Evolutionary conservation across 1,140 invertebrate genomes (phyloP), one percentile per base, ranked within the genome.

Genomic region (Chironomus tepperi): DNA sequence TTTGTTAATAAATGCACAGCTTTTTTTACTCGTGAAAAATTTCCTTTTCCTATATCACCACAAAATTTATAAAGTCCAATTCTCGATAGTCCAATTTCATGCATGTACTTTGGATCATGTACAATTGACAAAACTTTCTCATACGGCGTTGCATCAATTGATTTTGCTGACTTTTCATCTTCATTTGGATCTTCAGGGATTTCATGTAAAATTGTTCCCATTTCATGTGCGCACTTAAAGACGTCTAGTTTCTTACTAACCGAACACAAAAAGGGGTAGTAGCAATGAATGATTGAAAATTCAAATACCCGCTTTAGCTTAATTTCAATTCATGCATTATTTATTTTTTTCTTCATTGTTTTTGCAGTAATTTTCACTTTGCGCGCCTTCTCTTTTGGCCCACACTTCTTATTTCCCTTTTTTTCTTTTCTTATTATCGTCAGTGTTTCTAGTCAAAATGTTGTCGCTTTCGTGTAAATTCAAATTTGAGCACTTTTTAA

Each of bases 21-120:
- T 78, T 95, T 84, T 82, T 93, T 94, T 72, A 96, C 94, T 84
- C 93, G 92, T 7, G 93, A 94, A 82, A 96, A 96, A 80, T 96
- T 96, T 43, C 94, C 94, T 78, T 87, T 87, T 43, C 94, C 94
- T 72, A 96, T 86, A 74, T 84, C 83, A 78, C 82, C 82, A 74
- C 83, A 83, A 78, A 84, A 83, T 80, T 83, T 81, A 79, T 84
- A 84, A 73, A 84, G 80, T 75, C 83, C 83, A 42, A 84, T 83
- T 75, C 83, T 80, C 74, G 82, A 82, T 57, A 84, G 80, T 19
- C 83, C 83, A 43, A 84, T 79, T 83, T 84, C 42, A 73, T 34
- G 24, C 7, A 7, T 73, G 42, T 18, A 16, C 8, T 7, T 70
- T 73, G 43, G 73, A 57, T 70, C 18, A 18, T 18, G n/a, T 5